Evolutionary conservation across 2,888 invertebrate species (phyloP), one percentile per base, ranked within the genome.

Genomic region (Mechanitis mazaeus): DNA sequence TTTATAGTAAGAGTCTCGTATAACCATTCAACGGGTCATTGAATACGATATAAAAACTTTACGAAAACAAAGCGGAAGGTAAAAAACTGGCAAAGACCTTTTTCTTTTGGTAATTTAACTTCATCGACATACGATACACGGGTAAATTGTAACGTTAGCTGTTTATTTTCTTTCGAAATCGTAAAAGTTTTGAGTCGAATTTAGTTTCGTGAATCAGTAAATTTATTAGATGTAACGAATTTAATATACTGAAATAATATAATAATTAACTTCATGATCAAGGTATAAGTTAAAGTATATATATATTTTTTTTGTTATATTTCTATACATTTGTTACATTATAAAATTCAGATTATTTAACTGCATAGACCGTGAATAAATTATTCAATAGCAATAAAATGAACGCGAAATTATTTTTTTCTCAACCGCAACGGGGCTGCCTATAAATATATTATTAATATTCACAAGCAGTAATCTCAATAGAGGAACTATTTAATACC

Each of bases 11-110:
- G 58, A 65, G 65, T 68, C 64, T 55, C 64, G 61, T 61, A 65
- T 64, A 69, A 67, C 61, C 68, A 65, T 67, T 67, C 61, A 60
- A 69, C 68, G 72, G 67, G 68, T 69, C 73, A 73, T 74, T 73
- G 72, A 71, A 69, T 70, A 65, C 67, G 62, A 70, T 68, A 60
- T 69, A 63, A 71, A 66, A 72, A 71, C 66, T 71, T 71, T 64
- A 64, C 59, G 61, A 64, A 64, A 69, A 71, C 68, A 71, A 66
- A 68, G 62, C 62, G 56, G 61, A 64, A 67, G 69, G 62, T 64
- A 67, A 68, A 68, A 69, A 68, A 64, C 61, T 66, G 58, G 56
- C 54, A 68, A 68, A 67, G 67, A 64, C 68, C 67, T 71, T 69
- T 59, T 70, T 65, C 66, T 57, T 65, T 60, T 60, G 65, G 69